Percentiles rank a stretch among this genome's conserved stretches.
phyloP scores from a whole-genome alignment of 2,888 invertebrate species.

The Parochlus steinenii region DNA sequence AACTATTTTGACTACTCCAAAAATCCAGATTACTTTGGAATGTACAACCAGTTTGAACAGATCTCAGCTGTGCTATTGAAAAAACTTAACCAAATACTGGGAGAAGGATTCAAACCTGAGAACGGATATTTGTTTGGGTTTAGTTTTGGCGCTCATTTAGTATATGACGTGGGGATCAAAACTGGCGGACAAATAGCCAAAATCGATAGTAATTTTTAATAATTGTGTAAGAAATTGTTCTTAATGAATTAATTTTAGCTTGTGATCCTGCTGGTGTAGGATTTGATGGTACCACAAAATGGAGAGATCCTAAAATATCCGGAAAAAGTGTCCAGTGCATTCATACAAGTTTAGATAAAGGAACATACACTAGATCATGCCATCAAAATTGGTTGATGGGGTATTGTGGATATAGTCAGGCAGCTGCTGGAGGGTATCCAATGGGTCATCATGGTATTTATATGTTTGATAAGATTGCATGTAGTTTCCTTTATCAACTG shows the following conservation, averaged over 20 bases:
- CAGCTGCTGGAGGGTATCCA: too few relatives aligned
- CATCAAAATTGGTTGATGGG: conserved; percentile 21
- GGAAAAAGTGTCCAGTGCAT: conserved; percentile 26
- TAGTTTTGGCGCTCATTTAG: conserved; percentile 18
- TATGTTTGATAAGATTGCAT: background rate
- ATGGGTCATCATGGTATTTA: too few relatives aligned
- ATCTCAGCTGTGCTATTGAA: conserved; percentile 15
- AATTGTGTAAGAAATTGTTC: too few relatives aligned
- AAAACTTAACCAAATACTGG: conserved; percentile 16
- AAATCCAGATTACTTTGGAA: conserved; percentile 16
- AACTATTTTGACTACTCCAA: conserved; percentile 16
- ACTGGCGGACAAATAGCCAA: conserved; percentile 19
- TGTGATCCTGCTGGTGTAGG: conserved; percentile 28
- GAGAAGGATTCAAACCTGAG: conserved; percentile 15
- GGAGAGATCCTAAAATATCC: conserved; percentile 20
- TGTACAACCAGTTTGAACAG: conserved; percentile 15
- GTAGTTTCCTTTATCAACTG: too few relatives aligned
- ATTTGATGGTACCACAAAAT: conserved; percentile 5
- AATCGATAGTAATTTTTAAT: conserved; percentile 27
- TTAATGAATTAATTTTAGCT: too few relatives aligned
- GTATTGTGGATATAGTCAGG: conserved; percentile 18
- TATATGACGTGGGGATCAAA: conserved; percentile 16
- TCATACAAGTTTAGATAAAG: conserved; percentile 26
- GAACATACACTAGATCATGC: conserved; percentile 21
- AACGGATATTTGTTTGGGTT: conserved; percentile 19